phyloP scores from a whole-genome alignment of 2,113 vertebrate species.

The Rhabdomys dilectus region DNA sequence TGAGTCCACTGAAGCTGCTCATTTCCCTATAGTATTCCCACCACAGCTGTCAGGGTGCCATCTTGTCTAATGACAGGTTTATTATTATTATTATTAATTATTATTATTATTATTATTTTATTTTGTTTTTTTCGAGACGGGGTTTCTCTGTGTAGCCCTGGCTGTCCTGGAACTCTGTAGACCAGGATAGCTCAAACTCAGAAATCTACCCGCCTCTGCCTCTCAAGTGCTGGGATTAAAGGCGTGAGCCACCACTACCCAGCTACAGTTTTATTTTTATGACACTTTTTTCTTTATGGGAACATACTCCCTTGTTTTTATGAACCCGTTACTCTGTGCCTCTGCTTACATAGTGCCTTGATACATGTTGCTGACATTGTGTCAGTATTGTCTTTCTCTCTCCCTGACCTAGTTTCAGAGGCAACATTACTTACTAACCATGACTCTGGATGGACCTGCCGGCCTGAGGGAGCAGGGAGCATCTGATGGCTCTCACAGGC shows the following conservation, averaged over 20 bases:
- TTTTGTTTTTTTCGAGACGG: background rate
- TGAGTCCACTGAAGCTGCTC: background rate
- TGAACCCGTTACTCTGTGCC: background rate
- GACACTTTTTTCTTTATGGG: background rate
- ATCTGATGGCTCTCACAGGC: background rate
- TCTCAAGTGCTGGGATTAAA: too few species aligned
- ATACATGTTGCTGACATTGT: background rate
- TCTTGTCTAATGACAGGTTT: conserved; percentile 9
- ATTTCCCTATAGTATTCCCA: background rate
- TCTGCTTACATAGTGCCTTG: background rate
- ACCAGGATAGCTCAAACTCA: too few species aligned
- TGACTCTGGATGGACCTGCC: background rate
- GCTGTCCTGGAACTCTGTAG: too few species aligned
- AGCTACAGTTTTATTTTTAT: too few species aligned
- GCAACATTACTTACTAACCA: background rate
- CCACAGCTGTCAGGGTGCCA: background rate
- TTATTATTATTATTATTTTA: too few species aligned
- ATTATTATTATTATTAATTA: background rate
- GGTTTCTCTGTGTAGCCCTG: too few species aligned
- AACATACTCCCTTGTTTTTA: background rate
- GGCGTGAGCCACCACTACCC: too few species aligned
- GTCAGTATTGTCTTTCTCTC: background rate
- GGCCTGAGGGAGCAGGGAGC: background rate
- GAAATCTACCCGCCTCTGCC: too few species aligned
- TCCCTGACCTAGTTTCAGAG: conserved; percentile 25